Evolutionary conservation across 1,140 invertebrate genomes (phyloP), one percentile per base, ranked within the genome.

Genomic region (Sitobion miscanthi): DNA sequence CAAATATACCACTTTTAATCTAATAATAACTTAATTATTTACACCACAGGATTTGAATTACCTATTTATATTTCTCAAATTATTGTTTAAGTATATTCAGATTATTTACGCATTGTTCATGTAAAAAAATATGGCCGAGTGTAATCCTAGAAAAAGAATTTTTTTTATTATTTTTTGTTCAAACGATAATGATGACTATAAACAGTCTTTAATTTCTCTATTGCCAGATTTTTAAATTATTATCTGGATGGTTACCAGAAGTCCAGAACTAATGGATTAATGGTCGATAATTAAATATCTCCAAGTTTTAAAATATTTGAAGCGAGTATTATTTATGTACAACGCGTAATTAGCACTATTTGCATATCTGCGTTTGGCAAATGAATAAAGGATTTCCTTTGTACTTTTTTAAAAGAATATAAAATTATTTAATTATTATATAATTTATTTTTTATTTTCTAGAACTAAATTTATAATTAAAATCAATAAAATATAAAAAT

Each of bases 351-450:
- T 88, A 88, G 86, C 49, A 21, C 2, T 35, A 52, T 88, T 52
- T 88, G n/a, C 47, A 52, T 88, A 52, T 52, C 47, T 88, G n/a
- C 17, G n/a, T 88, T 88, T 88, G 86, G 47, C 86, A 52, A 88
- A 88, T 20, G 49, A 54, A 88, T 52, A 88, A 88, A 88, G n/a
- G 47, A 88, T 88, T 88, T n/a, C 3, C 25, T 86, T 86, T n/a
- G 17, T 88, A 49, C 2, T 85, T 85, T 85, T 23, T n/a, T 14
- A 42, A 30, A 30, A 35, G 42, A n/a, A n/a, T 87, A 52, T 47
- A 86, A 45, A 85, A 47, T 47, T 14, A 45, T 85, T 45, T 86
- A 49, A 47, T 86, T 47, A 86, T 49, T 47, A n/a, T 49, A 20
- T 49, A 87, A 87, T 47, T 87, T 3, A 87, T 35, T 87, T n/a